These are phyloP conservation scores for Synanthedon formicaeformis DNA, from an alignment of 2,888 invertebrate genomes.

Conservation along the genomic window DNA sequence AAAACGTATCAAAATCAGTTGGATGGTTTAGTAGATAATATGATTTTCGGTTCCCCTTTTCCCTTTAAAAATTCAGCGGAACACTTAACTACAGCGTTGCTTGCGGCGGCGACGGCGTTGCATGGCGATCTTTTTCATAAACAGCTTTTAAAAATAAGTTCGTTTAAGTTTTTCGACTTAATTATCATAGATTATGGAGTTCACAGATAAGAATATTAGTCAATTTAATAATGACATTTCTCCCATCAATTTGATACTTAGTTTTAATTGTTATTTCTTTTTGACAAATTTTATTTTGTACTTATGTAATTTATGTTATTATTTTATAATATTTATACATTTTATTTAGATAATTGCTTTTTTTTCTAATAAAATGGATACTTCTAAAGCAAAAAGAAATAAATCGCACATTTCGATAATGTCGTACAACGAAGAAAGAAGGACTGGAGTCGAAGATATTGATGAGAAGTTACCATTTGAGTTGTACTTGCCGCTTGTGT, in stretches of 20 bases:
- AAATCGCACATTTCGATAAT: not conserved
- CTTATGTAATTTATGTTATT: not conserved
- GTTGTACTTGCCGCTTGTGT: conserved; percentile 13
- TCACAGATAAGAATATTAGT: too few relatives aligned
- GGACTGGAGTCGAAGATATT: not conserved
- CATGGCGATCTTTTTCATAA: too few relatives aligned
- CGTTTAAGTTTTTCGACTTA: too few relatives aligned
- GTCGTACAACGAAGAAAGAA: not conserved
- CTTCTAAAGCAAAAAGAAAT: not conserved
- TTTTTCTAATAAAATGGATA: not conserved
- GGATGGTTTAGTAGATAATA: too few relatives aligned
- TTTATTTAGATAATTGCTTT: not conserved
- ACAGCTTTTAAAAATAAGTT: too few relatives aligned
- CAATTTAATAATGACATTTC: not conserved
- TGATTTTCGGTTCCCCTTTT: too few relatives aligned
- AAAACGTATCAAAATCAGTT: too few relatives aligned
- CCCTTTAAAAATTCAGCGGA: too few relatives aligned
- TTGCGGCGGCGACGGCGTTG: too few relatives aligned
- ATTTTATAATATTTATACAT: not conserved
- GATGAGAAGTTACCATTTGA: conserved; percentile 9
- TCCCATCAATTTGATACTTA: not conserved
- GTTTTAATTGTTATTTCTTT: not conserved
- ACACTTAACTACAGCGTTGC: too few relatives aligned
- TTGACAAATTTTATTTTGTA: not conserved
- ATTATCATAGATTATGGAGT: too few relatives aligned